Evolutionary conservation across 2,113 vertebrate genomes (phyloP).

Genomic region (Eulemur rufifrons): DNA sequence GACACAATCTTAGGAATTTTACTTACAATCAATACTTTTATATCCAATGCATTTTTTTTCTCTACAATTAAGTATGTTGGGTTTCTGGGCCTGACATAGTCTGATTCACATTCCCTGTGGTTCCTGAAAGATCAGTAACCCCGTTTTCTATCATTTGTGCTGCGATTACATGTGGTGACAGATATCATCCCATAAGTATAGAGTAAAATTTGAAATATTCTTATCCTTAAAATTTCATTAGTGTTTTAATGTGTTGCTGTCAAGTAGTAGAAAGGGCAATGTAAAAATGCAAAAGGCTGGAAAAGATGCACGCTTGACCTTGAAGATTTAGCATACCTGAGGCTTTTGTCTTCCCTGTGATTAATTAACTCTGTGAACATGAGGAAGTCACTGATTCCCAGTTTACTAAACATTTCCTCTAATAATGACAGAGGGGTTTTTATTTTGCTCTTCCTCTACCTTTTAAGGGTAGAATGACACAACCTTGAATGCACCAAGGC

Average conservation of each 20-base stretch:
- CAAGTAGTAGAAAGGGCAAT: not conserved
- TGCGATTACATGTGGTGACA: not conserved
- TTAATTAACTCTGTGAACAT: not conserved
- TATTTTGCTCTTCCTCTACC: not conserved
- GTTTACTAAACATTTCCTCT: not conserved
- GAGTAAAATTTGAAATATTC: not conserved
- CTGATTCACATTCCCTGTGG: not conserved
- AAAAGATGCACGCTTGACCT: not conserved
- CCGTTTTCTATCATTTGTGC: not conserved
- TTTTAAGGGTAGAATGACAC: not conserved
- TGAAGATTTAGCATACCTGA: not conserved
- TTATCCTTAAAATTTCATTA: not conserved
- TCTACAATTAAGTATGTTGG: not conserved
- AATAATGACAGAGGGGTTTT: not conserved
- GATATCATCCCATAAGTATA: not conserved
- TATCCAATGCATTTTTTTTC: not conserved
- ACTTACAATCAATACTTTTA: not conserved
- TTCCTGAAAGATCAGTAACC: not conserved
- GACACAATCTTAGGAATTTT: not conserved
- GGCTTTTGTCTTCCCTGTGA: not conserved
- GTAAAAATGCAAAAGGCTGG: not conserved
- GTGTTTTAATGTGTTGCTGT: not conserved
- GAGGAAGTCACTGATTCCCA: not conserved
- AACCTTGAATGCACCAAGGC: not conserved
- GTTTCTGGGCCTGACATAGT: not conserved